Evolutionary conservation across 1,140 invertebrate genomes (phyloP), one percentile per base, ranked within the genome.

Genomic region (Tribolium madens): DNA sequence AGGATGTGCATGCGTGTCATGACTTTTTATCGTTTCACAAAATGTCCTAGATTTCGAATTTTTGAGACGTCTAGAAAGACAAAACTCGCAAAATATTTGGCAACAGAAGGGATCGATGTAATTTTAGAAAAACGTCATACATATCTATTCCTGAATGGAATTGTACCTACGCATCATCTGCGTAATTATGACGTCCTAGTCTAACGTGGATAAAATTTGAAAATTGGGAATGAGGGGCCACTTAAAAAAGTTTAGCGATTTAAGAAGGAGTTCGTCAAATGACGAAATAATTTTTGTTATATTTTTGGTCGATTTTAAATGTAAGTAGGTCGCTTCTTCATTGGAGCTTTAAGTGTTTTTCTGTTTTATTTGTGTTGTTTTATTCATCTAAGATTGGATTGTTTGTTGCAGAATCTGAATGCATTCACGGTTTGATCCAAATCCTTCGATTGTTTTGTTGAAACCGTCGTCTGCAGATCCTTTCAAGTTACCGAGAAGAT

Each of bases 391-490:
- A 26, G 21, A 26, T 26, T 26, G 21, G 21, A 26, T 60, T 33
- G 57, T 79, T 77, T 76, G 76, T 82, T 82, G 42, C 78, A 82
- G 81, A 78, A 71, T 79, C 78, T 81, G 76, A 76, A 82, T 81
- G 79, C 75, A 78, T 80, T 80, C 77, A 73, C 74, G 57, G 42
- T 76, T 57, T 46, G 12, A 73, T 47, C 26, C 50, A 12, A 52
- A 76, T 14, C 18, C 69, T 26, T 33, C 46, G 33, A 48, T 72
- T 31, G 15, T 77, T 73, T 52, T 48, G 15, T 48, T 78, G 68
- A 79, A 79, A 60, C 79, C 73, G 18, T 80, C 79, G 9, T 47
- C 76, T 21, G 52, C 71, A 9, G 74, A 78, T 48, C 73, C 76
- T 1, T 76, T 60, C 33, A 77, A 76, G 48, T 64, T 80, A 33